Evolutionary conservation across 2,113 vertebrate genomes (phyloP), one percentile per base, ranked within the genome.

Genomic region (Podarcis cretensis): DNA sequence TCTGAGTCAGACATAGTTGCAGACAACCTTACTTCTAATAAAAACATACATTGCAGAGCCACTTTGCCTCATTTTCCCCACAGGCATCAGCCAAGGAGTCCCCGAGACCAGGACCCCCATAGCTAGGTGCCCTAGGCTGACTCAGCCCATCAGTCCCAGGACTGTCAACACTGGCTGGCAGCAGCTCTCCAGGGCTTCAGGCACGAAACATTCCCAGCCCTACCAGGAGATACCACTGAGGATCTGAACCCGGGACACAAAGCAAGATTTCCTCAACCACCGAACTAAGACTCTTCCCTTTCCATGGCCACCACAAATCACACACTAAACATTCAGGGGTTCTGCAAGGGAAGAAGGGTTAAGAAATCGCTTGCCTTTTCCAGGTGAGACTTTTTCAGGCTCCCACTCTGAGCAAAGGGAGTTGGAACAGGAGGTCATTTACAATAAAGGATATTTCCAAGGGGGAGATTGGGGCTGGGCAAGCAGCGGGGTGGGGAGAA

Each of bases 401-500:
- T 16, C 18, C 32, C 10, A 23, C 84, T 5, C 43, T 48, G 43
- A 32, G 37, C 0, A 21, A 30, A 32, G 73, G 54, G 59, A 75
- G n/a, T n/a, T 4, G 71, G 5, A 2, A 12, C 13, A 20, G 54
- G 12, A 79, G 16, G 48, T 4, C 4, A 10, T 37, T n/a, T 5
- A 43, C 3, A 16, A 54, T 12, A 54, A 54, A 54, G 48, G 48
- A 27, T 30, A 5, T 40, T 32, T 18, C 59, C 30, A 68, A 27
- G 37, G 63, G 10, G 80, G 59, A 83, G 71, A 12, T 6, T 1
- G 2, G 37, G 37, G 20, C 35, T 54, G 65, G 57, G 48, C 9
- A 54, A 54, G 48, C 9, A 54, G 48, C 0, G 6, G 3, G 16
- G 6, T 1, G 3, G 7, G 1, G 27, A 13, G 4, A 27, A 27